These are phyloP conservation scores for Lemur catta DNA, from an alignment of 2,797 vertebrate genomes.

Conservation along the genomic window DNA sequence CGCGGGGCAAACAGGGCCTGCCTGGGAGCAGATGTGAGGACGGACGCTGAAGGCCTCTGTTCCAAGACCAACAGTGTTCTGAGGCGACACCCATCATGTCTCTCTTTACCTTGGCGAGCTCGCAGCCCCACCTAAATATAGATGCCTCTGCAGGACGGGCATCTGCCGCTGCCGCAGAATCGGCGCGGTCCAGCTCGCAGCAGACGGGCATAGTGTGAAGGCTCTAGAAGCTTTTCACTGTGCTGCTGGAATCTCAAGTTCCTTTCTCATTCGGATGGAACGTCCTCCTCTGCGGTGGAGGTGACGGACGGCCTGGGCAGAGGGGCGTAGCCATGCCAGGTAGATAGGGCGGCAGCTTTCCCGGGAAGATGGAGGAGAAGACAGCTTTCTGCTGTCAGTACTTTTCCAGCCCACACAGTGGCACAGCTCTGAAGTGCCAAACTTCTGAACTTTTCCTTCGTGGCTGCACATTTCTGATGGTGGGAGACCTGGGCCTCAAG, in stretches of 20 bases:
- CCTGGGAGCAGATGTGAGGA: neutral
- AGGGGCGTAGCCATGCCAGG: neutral
- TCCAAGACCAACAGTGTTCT: constrained; percentile 63
- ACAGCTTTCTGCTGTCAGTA: neutral
- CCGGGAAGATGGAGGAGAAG: neutral
- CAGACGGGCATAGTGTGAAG: neutral
- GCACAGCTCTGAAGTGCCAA: neutral
- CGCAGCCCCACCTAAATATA: constrained; percentile 44
- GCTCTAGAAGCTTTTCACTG: neutral
- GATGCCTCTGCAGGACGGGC: neutral
- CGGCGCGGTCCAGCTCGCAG: neutral
- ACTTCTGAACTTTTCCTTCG: neutral
- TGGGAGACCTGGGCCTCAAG: neutral
- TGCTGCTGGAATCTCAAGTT: neutral
- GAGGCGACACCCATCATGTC: constrained; percentile 38
- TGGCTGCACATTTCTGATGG: neutral
- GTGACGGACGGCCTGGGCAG: neutral
- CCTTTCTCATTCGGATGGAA: neutral
- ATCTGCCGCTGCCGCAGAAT: neutral
- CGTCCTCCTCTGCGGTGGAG: neutral
- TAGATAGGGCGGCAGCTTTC: neutral
- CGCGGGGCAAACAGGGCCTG: neutral
- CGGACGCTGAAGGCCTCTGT: neutral
- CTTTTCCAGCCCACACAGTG: constrained; percentile 54
- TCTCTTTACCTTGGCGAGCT: constrained; percentile 72